A percentile compares a stretch with the other conserved stretches of the same genome.
Conservation (phyloP, 2,888 invertebrate genomes). For the Hecatera dysodea region DNA sequence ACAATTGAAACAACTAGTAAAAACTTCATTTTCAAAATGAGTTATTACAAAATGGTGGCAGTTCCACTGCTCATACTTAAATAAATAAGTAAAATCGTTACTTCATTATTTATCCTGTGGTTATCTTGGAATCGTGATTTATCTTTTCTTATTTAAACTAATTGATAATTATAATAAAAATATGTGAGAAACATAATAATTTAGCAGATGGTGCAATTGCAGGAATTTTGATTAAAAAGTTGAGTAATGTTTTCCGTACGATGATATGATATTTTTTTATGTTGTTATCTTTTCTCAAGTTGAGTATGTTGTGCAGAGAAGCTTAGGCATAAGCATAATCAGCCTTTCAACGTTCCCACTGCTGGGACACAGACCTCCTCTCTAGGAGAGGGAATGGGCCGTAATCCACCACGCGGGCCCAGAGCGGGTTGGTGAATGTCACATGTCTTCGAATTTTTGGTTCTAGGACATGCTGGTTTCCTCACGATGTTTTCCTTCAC, state of each 20-base stretch:
- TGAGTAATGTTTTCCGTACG: not conserved
- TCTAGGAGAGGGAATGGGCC: too few species aligned
- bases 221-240: not conserved
- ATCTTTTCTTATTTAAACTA: conserved; percentile 39
- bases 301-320: too few species aligned
- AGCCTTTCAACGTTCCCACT: too few species aligned
- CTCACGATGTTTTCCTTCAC: too few species aligned
- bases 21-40: conserved; percentile 41
- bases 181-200: not conserved
- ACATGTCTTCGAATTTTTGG: too few species aligned
- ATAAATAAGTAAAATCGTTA: conserved; percentile 20
- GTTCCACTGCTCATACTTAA: conserved; percentile 13
- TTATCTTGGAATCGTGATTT: conserved; percentile 62
- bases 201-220: not conserved
- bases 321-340: too few species aligned
- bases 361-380: too few species aligned
- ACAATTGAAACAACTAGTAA: conserved; percentile 2
- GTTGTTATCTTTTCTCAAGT: too few species aligned
- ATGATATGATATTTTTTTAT: too few species aligned
- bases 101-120: conserved; percentile 53
- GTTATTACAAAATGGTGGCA: not conserved
- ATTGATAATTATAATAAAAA: not conserved
- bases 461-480: too few species aligned
- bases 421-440: too few species aligned
- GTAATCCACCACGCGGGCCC: too few species aligned